A percentile compares a stretch with the other conserved stretches of the same genome.
Evolutionary conservation across 2,797 vertebrate genomes (phyloP).

Genomic region (Melanotaenia maccullochi): DNA sequence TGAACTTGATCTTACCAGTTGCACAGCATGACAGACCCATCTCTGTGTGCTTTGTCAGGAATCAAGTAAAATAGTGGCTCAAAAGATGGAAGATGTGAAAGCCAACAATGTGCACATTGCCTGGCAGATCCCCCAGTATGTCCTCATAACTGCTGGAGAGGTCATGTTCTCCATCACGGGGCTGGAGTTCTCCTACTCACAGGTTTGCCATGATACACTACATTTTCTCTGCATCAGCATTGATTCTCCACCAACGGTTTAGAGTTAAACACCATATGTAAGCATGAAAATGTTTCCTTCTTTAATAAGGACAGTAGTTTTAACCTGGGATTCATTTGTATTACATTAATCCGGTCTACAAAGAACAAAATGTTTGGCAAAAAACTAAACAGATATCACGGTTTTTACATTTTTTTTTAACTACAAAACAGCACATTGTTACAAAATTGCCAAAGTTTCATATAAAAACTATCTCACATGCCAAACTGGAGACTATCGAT

Average conservation of each 20-base stretch:
- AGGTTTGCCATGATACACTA: slow-evolving; percentile 71
- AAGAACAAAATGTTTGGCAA: no score
- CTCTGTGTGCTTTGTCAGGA: slow-evolving; percentile 65
- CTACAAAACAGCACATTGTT: no score
- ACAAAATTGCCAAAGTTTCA: no score
- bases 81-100: slow-evolving; percentile 85
- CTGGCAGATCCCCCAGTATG: slow-evolving; percentile 95
- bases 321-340: background rate
- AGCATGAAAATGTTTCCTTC: background rate
- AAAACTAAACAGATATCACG: no score
- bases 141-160: slow-evolving; percentile 90
- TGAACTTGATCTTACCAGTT: background rate
- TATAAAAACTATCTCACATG: no score
- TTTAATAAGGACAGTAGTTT: background rate
- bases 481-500: no score
- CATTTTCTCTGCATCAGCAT: background rate
- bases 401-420: no score
- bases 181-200: slow-evolving; percentile 97
- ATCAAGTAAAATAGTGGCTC: slow-evolving; percentile 33
- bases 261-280: background rate
- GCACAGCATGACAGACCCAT: background rate
- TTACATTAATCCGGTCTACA: background rate
- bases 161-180: slow-evolving; percentile 98
- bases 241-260: no score
- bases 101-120: slow-evolving; percentile 89